These are phyloP conservation scores for Nesidiocoris tenuis DNA, from an alignment of 2,888 invertebrate genomes.

Conservation along the genomic window DNA sequence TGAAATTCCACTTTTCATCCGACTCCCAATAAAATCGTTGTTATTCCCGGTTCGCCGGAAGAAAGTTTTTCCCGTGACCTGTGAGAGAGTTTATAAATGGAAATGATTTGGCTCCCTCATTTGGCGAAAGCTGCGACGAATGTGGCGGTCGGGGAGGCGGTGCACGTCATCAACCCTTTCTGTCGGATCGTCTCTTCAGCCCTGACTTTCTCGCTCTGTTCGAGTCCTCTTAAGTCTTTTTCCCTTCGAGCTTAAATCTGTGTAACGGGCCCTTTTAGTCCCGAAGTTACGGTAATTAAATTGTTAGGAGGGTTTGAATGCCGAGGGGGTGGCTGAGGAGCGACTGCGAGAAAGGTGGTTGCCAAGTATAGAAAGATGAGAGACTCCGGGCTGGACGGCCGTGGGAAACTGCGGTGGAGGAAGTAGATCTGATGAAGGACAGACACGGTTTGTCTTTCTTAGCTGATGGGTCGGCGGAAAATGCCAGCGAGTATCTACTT, in stretches of 20 bases:
- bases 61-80: not conserved
- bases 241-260: slow-evolving; percentile 25
- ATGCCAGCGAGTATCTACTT: slow-evolving; percentile 2
- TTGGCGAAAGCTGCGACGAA: not conserved
- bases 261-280: slow-evolving; percentile 40
- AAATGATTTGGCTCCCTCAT: not conserved
- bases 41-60: not conserved
- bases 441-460: slow-evolving; percentile 29
- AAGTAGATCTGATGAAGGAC: not conserved
- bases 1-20: not conserved
- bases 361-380: not conserved
- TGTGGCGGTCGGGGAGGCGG: not conserved
- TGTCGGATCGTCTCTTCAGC: not conserved
- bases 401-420: no score
- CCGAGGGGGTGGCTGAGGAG: slow-evolving; percentile 14
- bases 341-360: not conserved
- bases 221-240: slow-evolving; percentile 10
- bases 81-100: not conserved
- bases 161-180: not conserved
- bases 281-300: slow-evolving; percentile 40
- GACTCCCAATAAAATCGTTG: not conserved
- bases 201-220: not conserved
- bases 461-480: slow-evolving; percentile 15
- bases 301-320: slow-evolving; percentile 40
- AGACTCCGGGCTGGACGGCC: not conserved